These are phyloP conservation scores for Myotis davidii DNA, from an alignment of 2,113 vertebrate genomes.

Conservation along the genomic window DNA sequence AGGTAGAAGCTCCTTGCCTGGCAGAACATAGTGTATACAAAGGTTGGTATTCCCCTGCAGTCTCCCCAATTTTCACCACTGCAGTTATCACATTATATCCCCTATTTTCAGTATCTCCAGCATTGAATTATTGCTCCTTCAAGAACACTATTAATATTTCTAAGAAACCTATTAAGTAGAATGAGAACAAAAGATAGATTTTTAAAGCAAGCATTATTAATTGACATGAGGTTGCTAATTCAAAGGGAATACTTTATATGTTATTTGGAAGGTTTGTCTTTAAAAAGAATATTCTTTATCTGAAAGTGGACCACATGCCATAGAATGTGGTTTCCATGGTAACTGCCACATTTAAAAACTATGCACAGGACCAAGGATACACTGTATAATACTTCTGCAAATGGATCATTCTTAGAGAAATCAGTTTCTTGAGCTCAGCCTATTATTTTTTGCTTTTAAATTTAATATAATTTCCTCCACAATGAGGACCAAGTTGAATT, in stretches of 20 bases:
- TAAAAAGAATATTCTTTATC: conserved; percentile 75
- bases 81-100: background rate
- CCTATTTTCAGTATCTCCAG: background rate
- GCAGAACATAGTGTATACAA: background rate
- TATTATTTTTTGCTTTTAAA: conserved; percentile 35
- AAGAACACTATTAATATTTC: conserved; percentile 45
- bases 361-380: conserved; percentile 60
- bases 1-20: background rate
- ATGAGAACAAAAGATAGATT: conserved; percentile 62
- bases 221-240: conserved; percentile 50
- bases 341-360: conserved; percentile 80
- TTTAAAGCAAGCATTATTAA: conserved; percentile 55
- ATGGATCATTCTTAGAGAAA: conserved; percentile 60
- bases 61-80: background rate
- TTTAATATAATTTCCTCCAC: conserved; percentile 46
- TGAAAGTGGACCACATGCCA: conserved; percentile 70
- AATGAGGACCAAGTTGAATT: conserved; percentile 23
- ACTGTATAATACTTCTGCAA: conserved; percentile 44
- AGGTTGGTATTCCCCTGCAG: background rate
- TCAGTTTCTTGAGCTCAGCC: background rate
- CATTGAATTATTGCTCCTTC: conserved; percentile 36
- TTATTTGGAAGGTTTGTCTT: conserved; percentile 75
- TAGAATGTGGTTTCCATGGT: conserved; percentile 86
- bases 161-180: conserved; percentile 25
- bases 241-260: conserved; percentile 49